These are phyloP conservation scores for Danio jaintianensis DNA, from an alignment of 2,797 vertebrate genomes.

Conservation along the genomic window DNA sequence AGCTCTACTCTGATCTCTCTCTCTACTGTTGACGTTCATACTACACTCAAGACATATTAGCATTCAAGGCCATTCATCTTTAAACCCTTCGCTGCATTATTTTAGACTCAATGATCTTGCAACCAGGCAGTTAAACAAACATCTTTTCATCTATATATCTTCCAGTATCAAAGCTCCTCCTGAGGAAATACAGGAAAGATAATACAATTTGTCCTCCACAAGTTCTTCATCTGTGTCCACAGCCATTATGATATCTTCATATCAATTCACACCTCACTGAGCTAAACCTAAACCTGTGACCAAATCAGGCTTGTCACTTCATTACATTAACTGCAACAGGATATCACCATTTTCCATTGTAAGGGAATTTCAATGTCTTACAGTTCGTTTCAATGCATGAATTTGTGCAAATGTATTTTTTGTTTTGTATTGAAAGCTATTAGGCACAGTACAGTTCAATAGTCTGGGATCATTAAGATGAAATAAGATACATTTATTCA, in stretches of 20 bases:
- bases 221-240: not conserved
- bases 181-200: not conserved
- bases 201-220: slow-evolving; percentile 7
- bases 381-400: no score
- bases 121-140: slow-evolving; percentile 30
- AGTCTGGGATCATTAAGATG: no score
- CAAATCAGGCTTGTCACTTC: not conserved
- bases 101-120: slow-evolving; percentile 32
- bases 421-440: not conserved
- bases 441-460: no score
- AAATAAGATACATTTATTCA: not conserved
- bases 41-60: slow-evolving; percentile 26
- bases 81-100: not conserved
- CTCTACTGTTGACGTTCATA: slow-evolving; percentile 17
- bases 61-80: slow-evolving; percentile 15
- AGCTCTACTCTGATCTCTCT: slow-evolving; percentile 27
- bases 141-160: not conserved
- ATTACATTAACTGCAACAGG: slow-evolving; percentile 2
- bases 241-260: slow-evolving; percentile 1
- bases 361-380: not conserved
- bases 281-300: not conserved
- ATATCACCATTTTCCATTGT: not conserved
- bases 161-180: not conserved
- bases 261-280: not conserved
- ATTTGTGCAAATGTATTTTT: no score